Conservation (phyloP, 2,888 invertebrate genomes). For the Mythimna impura region DNA sequence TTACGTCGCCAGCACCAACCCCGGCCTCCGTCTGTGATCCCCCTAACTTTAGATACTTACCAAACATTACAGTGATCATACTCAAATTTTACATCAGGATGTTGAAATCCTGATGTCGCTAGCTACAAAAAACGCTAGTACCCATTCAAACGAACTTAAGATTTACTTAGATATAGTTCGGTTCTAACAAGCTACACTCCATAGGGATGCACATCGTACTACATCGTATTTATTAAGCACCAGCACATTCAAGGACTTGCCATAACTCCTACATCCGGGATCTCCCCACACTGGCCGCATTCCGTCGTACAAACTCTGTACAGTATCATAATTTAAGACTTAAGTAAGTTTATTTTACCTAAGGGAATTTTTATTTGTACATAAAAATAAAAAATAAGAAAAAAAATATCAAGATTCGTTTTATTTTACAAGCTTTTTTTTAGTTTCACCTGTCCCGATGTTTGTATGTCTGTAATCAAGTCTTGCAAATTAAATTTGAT, state of each 20-base stretch:
- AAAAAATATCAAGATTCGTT: constrained; percentile 53
- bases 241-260: constrained; percentile 69
- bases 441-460: no score
- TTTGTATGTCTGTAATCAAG: no score
- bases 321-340: constrained; percentile 82
- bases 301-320: constrained; percentile 80
- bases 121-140: constrained; percentile 32
- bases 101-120: constrained; percentile 32
- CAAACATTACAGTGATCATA: constrained; percentile 57
- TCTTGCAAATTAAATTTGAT: no score
- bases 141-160: constrained; percentile 47
- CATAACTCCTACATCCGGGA: constrained; percentile 71
- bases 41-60: constrained; percentile 44
- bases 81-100: constrained; percentile 33
- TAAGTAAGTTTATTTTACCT: constrained; percentile 83
- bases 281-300: constrained; percentile 81
- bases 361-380: constrained; percentile 88
- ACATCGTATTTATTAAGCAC: constrained; percentile 71
- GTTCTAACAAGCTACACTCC: constrained; percentile 53
- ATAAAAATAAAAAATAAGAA: constrained; percentile 81
- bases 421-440: constrained; percentile 23
- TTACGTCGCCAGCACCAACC: constrained; percentile 96
- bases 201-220: constrained; percentile 58
- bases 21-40: constrained; percentile 94
- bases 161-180: constrained; percentile 53